Conservation (phyloP, 1,140 invertebrate species). For the Coenobita brevimanus region DNA sequence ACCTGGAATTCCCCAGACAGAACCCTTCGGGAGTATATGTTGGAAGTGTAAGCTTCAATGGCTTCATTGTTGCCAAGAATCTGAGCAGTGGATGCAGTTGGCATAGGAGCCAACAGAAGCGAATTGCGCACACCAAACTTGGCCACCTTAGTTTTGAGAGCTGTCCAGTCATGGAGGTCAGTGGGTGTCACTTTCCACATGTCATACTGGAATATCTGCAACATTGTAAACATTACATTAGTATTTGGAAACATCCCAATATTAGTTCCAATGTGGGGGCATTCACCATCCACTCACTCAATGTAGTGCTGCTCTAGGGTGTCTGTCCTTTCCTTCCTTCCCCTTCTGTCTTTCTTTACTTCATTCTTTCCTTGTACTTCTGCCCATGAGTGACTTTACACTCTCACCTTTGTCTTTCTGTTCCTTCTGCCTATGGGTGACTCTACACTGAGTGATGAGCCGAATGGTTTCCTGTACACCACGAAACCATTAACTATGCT, state of each 20-base stretch:
- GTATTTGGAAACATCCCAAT: conserved; percentile 17
- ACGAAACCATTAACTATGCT: too few relatives aligned
- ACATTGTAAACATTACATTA: too few relatives aligned
- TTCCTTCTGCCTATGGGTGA: too few relatives aligned
- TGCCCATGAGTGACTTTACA: too few relatives aligned
- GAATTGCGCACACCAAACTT: conserved; percentile 96
- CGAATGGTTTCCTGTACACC: too few relatives aligned
- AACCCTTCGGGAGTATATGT: conserved; percentile 95
- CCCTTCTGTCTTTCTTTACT: too few relatives aligned
- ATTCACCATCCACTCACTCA: too few relatives aligned
- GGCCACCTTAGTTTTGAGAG: conserved; percentile 89
- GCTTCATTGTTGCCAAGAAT: conserved; percentile 99
- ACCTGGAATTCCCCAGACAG: conserved; percentile 91
- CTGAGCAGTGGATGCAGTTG: conserved; percentile 98
- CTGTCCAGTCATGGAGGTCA: conserved; percentile 91
- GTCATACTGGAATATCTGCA: conserved; percentile 94
- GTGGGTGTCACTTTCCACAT: conserved; percentile 97
- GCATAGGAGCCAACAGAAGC: conserved; percentile 97
- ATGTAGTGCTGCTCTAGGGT: too few relatives aligned
- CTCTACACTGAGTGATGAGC: too few relatives aligned
- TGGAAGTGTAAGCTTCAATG: conserved; percentile 98
- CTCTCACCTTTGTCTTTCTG: too few relatives aligned
- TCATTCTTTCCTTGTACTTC: too few relatives aligned
- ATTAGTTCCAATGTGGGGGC: not conserved
- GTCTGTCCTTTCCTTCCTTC: too few relatives aligned